Evolutionary conservation across 2,888 invertebrate genomes (phyloP), one percentile per base, ranked within the genome.

Genomic region (Eristalis tenax): DNA sequence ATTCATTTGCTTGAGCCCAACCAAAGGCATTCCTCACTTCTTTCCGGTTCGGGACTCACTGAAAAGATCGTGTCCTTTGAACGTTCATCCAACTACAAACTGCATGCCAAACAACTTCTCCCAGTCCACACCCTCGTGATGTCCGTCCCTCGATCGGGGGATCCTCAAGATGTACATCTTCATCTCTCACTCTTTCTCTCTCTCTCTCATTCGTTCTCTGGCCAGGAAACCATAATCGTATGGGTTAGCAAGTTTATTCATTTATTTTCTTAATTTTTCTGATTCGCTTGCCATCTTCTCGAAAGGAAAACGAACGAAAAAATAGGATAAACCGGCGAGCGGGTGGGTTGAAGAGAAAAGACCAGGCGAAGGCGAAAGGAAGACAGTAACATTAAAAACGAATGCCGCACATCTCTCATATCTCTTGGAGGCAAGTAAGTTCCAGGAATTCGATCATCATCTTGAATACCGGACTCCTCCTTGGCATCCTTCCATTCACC

Each of bases 401-500:
- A 87, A 87, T 87, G 87, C 87, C 83, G 87, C 87, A 87, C 87
- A 87, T 87, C 87, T 87, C 79, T 87, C 87, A 87, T 87, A 87
- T 87, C 87, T 87, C 83, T 87, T 87, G 71, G 83, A 87, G 87
- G 87, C 88, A 90, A 89, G 88, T 89, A 87, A 90, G 89, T 91
- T 91, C 91, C 90, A 89, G 89, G 91, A 91, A 91, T 90, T 90
- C 90, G 90, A 91, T 90, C 90, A 90, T 90, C 90, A 86, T 85
- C 88, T 79, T 85, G 83, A 83, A 79, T 80, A 68, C 83, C 65
- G 83, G 75, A 65, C 26, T 73, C 71, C 63, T 35, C 10, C 50
- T 71, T 71, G 22, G 63, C 73, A 65, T 35, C 50, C 63, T 64
- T 61, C 69, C 18, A 11, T 32, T 23, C 22, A 23, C 40, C 43